Conservation (phyloP, 2,113 vertebrate species). For the Riparia riparia region DNA sequence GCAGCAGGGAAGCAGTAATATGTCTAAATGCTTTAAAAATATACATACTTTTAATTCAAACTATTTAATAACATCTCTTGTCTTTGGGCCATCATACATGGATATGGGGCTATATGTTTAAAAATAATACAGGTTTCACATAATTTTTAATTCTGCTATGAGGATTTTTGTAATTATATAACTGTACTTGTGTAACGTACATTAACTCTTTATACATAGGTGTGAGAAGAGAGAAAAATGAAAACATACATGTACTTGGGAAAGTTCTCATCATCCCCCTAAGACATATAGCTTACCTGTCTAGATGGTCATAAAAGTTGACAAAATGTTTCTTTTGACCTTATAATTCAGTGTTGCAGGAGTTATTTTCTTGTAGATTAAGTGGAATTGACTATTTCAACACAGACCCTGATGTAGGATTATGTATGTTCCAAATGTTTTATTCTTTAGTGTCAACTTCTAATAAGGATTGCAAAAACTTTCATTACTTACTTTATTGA, state of each 20-base stretch:
- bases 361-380: neutral
- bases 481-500: neutral
- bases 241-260: neutral
- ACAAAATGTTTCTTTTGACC: neutral
- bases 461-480: neutral
- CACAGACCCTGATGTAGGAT: neutral
- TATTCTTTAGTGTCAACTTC: neutral
- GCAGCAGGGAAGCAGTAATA: conserved; percentile 40
- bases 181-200: conserved; percentile 5
- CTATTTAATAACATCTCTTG: conserved; percentile 14
- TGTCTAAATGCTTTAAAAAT: conserved; percentile 50
- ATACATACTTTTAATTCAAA: neutral
- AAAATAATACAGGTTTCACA: neutral
- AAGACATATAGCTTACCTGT: neutral
- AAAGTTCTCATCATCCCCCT: neutral
- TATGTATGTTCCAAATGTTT: neutral
- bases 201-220: neutral
- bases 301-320: neutral
- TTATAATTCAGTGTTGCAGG: neutral
- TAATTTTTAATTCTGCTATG: neutral
- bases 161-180: conserved; percentile 39
- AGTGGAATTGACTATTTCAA: neutral
- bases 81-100: neutral
- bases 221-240: neutral
- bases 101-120: neutral